phyloP scores from a whole-genome alignment of 2,888 invertebrate species.

The Troides oblongomaculatus region DNA sequence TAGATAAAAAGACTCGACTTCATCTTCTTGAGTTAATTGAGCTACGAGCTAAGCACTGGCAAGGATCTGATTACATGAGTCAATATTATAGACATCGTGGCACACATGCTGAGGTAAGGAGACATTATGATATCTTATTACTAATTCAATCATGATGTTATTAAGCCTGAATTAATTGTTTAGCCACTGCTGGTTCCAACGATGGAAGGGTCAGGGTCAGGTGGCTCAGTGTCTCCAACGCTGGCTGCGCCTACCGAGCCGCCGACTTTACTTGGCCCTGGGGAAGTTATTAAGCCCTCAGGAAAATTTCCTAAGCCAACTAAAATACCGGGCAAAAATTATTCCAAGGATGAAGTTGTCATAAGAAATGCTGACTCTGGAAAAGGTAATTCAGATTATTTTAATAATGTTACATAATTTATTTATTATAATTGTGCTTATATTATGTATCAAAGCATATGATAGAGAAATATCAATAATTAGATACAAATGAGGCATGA shows the following conservation, averaged over 20 bases:
- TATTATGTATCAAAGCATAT: constrained; percentile 14
- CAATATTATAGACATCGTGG: constrained; percentile 89
- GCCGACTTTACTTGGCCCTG: constrained; percentile 85
- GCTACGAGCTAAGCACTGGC: constrained; percentile 95
- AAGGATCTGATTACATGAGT: constrained; percentile 89
- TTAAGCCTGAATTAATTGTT: constrained; percentile 11
- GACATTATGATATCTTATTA: background rate
- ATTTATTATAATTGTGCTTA: constrained; percentile 17
- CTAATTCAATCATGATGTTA: background rate
- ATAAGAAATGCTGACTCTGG: constrained; percentile 97
- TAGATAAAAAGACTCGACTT: constrained; percentile 91
- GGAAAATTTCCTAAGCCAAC: constrained; percentile 94
- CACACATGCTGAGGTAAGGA: constrained; percentile 79
- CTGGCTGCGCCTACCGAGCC: constrained; percentile 78
- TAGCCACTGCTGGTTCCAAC: constrained; percentile 74
- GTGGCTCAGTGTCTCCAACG: constrained; percentile 78
- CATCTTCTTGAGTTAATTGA: constrained; percentile 95
- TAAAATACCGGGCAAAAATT: constrained; percentile 94
- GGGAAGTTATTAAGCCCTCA: constrained; percentile 92
- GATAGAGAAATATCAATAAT: constrained; percentile 2
- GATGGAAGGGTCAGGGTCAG: constrained; percentile 75
- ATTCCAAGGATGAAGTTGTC: constrained; percentile 96
- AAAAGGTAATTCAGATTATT: constrained; percentile 84
- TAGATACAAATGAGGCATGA: constrained; percentile 49
- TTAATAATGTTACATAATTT: constrained; percentile 3